Percentiles rank a stretch among this genome's conserved stretches.
Conservation (phyloP, 2,888 invertebrate species). For the Clivina fossor region DNA sequence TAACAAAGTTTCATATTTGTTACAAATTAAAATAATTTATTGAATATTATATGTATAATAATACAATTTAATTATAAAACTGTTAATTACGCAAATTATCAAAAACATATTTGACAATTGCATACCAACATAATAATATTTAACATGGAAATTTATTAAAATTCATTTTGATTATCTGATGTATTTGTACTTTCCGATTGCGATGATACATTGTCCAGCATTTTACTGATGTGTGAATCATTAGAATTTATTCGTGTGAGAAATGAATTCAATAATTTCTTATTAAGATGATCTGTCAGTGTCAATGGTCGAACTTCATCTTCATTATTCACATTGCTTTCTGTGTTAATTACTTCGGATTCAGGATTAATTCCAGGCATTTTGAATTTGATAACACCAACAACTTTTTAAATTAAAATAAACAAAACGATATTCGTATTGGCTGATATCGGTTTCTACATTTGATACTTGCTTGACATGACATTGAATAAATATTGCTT, state of each 20-base stretch:
- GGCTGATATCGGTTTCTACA: too few relatives aligned
- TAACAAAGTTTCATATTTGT: constrained; percentile 39
- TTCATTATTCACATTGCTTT: not conserved
- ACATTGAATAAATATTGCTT: too few relatives aligned
- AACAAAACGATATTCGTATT: too few relatives aligned
- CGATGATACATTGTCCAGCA: constrained; percentile 18
- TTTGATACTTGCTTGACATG: too few relatives aligned
- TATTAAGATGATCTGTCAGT: constrained; percentile 68
- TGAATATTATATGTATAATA: constrained; percentile 3
- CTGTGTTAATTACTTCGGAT: not conserved
- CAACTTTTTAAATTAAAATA: too few relatives aligned
- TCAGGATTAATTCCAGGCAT: constrained; percentile 28
- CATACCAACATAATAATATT: too few relatives aligned
- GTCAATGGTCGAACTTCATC: constrained; percentile 55
- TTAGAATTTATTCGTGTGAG: constrained; percentile 59
- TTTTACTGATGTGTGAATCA: constrained; percentile 25
- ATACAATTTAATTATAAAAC: not conserved
- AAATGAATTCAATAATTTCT: constrained; percentile 64
- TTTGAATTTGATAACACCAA: not conserved
- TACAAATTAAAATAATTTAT: too few relatives aligned
- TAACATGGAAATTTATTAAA: constrained; percentile 34
- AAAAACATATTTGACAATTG: too few relatives aligned
- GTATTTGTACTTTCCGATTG: constrained; percentile 1
- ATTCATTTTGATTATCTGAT: constrained; percentile 23
- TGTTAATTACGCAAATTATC: not conserved